Base-by-base conservation (phyloP, 2,113 vertebrate genomes). In the Merops nubicus region DNA sequence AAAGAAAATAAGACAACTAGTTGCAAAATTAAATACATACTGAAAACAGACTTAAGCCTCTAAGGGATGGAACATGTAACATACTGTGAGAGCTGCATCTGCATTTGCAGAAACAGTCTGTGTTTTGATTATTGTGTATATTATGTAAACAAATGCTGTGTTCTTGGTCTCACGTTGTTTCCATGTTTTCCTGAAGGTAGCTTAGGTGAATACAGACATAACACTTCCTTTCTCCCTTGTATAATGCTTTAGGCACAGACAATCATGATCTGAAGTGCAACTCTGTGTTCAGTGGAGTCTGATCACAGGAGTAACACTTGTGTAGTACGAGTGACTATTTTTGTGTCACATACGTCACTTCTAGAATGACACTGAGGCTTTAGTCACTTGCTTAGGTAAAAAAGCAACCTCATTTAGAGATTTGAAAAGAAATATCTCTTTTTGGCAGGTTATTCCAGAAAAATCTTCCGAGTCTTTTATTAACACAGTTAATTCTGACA, bases 271-370 rank as follows among this genome's bases (percentile, higher is more conserved):
- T 78, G 80, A 74, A 81, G 34, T 0, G 0, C 36, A 75, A 11
- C 54, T 53, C 57, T n/a, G 17, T 68, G 38, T 54, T 53, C 3
- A 5, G 23, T 34, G 60, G 28, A 50, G 34, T 29, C 78, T 81
- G 80, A 65, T 68, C 53, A 28, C 34, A 40, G 65, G 2, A 50
- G 34, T 12, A 45, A n/a, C 36, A 4, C 54, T 78, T 34, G 22
- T 45, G 23, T 40, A 29, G 20, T 12, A 28, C 9, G 28, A 80
- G 22, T 38, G 11, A n/a, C 42, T 56, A 8, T 12, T 13, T 54
- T 74, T 43, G 5, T 48, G 9, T 57, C 3, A 3, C 40, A 26
- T n/a, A n/a, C 0, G 0, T 82, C n/a, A 26, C 28, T 51, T 51
- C 11, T 1, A 81, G 59, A 45, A 25, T 33, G 50, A 43, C 0